Percentiles rank a stretch among this genome's conserved stretches.
Evolutionary conservation across 2,888 invertebrate genomes (phyloP).

Genomic region (Oconnorella tubifera): DNA sequence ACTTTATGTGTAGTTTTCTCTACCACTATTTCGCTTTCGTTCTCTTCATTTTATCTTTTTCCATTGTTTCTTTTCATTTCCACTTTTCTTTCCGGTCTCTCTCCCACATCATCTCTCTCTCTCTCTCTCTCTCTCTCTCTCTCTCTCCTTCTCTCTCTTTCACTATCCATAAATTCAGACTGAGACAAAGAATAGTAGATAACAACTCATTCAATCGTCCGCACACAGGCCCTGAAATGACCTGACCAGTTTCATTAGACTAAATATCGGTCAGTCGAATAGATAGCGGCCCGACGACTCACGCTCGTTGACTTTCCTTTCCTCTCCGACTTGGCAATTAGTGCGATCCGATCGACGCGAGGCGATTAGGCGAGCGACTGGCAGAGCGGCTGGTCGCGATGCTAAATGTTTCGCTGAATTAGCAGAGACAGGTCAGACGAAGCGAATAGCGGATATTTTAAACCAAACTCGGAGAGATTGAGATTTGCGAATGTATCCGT

Average conservation of each 20-base stretch:
- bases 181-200: background rate
- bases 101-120: background rate
- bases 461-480: no score
- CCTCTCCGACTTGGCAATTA: background rate
- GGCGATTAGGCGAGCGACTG: background rate
- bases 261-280: conserved; percentile 1
- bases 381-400: background rate
- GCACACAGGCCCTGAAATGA: conserved; percentile 1
- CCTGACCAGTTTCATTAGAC: background rate
- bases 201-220: background rate
- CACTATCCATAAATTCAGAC: background rate
- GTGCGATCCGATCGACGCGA: background rate
- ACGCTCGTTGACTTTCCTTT: background rate
- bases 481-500: no score
- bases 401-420: background rate
- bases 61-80: background rate
- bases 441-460: no score
- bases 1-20: no score
- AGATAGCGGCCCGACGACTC: background rate
- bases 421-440: background rate
- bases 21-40: no score
- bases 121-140: background rate
- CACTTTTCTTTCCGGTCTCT: background rate
- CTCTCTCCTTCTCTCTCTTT: background rate
- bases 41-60: background rate